phyloP scores from a whole-genome alignment of 1,140 invertebrate species.

The Drosophila setifemur region DNA sequence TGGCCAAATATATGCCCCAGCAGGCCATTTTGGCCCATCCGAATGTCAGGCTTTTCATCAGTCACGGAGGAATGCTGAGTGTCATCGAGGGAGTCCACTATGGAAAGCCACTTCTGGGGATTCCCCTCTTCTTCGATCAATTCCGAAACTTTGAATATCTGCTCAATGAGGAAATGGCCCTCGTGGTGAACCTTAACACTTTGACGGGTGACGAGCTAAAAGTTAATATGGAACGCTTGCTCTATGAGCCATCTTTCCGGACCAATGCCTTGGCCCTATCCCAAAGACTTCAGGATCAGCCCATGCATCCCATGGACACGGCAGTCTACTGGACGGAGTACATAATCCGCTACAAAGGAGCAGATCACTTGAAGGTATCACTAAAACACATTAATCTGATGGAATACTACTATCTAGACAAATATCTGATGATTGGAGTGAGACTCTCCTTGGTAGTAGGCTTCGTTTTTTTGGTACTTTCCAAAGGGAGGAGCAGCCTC shows the following conservation, averaged over 20 bases:
- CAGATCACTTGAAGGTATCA: constrained; percentile 82
- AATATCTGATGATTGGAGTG: constrained; percentile 25
- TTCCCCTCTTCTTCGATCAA: constrained; percentile 88
- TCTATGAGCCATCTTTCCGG: constrained; percentile 50
- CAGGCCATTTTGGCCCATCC: constrained; percentile 87
- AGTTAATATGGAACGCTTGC: constrained; percentile 27
- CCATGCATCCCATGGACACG: constrained; percentile 85
- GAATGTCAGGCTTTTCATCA: constrained; percentile 87
- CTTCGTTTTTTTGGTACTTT: constrained; percentile 13
- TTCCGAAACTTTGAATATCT: constrained; percentile 83
- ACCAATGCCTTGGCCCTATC: constrained; percentile 84
- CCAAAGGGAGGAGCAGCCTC: constrained; percentile 7
- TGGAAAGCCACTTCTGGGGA: constrained; percentile 87
- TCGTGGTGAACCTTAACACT: constrained; percentile 45
- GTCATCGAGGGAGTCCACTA: constrained; percentile 87
- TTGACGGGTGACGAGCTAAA: constrained; percentile 23
- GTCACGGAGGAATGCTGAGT: constrained; percentile 88
- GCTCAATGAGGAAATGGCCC: constrained; percentile 81
- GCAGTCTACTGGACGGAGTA: constrained; percentile 89
- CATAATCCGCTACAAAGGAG: constrained; percentile 85
- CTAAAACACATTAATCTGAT: constrained; percentile 83
- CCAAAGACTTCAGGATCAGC: constrained; percentile 86
- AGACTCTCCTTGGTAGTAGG: constrained; percentile 17
- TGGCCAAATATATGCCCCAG: constrained; percentile 87
- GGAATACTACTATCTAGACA: constrained; percentile 84